phyloP scores from a whole-genome alignment of 2,797 vertebrate genomes.

The Myotis findleyi region DNA sequence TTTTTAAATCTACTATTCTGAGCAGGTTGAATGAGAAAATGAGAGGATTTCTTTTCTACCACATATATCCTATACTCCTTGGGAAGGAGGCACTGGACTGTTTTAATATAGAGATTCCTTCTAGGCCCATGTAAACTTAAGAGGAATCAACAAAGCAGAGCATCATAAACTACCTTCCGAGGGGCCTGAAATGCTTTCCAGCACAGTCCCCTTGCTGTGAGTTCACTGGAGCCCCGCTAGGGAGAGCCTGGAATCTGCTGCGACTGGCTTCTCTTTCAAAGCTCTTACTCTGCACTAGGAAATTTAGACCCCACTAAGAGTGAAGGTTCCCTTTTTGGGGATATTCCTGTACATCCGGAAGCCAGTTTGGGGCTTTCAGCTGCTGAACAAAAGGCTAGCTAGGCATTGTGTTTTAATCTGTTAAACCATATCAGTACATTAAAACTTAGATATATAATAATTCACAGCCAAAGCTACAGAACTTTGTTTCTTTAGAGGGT shows the following conservation, averaged over 20 bases:
- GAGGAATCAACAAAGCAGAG: background rate
- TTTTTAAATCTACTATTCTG: background rate
- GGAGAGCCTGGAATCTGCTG: background rate
- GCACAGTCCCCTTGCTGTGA: background rate
- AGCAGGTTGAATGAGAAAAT: background rate
- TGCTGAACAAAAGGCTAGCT: constrained; percentile 18
- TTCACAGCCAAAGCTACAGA: background rate
- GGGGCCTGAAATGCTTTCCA: background rate
- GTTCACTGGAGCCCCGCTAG: background rate
- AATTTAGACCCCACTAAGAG: background rate
- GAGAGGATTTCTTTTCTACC: background rate
- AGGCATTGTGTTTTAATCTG: background rate
- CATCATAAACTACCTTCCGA: background rate
- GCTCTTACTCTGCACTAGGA: background rate
- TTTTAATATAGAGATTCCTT: background rate
- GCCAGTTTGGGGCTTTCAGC: background rate
- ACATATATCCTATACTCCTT: background rate
- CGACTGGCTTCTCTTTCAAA: background rate
- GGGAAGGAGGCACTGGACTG: background rate
- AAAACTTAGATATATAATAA: background rate
- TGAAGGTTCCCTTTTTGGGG: background rate
- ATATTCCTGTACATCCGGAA: constrained; percentile 4
- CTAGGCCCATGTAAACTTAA: background rate
- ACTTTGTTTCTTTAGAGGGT: background rate
- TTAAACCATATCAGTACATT: background rate